phyloP scores from a whole-genome alignment of 2,113 vertebrate genomes.

The Herpetotheres cachinnans region DNA sequence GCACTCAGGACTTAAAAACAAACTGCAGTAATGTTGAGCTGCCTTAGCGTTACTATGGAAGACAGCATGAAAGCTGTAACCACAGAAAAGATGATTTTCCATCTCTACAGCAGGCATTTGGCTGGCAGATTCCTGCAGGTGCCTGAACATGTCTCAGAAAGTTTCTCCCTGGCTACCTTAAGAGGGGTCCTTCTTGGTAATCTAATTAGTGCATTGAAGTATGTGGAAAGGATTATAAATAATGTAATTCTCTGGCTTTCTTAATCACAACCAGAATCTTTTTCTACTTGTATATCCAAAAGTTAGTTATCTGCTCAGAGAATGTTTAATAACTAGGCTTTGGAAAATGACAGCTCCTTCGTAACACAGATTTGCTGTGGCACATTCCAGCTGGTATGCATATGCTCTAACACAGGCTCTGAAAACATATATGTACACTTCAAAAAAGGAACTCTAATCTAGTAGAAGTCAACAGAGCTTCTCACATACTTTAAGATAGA shows the following conservation, averaged over 20 bases:
- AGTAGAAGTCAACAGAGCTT: not conserved
- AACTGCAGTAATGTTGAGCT: not conserved
- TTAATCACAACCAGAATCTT: not conserved
- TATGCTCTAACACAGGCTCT: not conserved
- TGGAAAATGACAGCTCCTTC: not conserved
- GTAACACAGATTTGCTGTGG: not conserved
- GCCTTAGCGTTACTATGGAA: not conserved
- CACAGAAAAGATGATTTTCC: constrained; percentile 22
- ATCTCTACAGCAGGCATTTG: not conserved
- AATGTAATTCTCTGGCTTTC: not conserved
- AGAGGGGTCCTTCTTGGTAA: not conserved
- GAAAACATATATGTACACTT: not conserved
- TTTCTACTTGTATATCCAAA: not conserved
- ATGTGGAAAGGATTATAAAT: not conserved
- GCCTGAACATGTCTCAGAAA: not conserved
- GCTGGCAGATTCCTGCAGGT: constrained; percentile 26
- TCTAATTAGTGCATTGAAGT: not conserved
- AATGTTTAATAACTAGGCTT: not conserved
- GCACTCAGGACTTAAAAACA: not conserved
- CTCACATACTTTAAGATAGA: not conserved
- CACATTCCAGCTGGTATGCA: not conserved
- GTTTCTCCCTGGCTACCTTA: not conserved
- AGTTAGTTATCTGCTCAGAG: not conserved
- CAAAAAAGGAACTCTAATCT: not conserved
- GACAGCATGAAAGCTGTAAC: not conserved